Evolutionary conservation across 2,888 invertebrate species (phyloP), one percentile per base, ranked within the genome.

Genomic region (Acanthosepion esculentum): DNA sequence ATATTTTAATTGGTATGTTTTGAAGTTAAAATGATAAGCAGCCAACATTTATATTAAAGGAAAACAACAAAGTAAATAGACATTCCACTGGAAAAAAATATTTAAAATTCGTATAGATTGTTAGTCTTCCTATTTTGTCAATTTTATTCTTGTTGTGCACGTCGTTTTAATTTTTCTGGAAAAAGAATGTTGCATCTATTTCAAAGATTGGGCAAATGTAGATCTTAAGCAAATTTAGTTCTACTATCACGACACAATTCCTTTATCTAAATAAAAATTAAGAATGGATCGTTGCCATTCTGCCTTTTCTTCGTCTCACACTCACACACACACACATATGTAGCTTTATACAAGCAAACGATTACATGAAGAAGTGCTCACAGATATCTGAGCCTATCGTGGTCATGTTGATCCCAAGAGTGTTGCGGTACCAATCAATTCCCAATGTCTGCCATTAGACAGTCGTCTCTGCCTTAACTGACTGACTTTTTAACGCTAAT

Each of bases 371-470:
- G 8, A 78, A 78, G 78, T 78, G 78, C 78, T n/a, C 78, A 78
- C n/a, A n/a, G n/a, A n/a, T n/a, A n/a, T n/a, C n/a, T 23, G 15
- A n/a, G 78, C 33, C 78, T 18, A 78, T n/a, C 10, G 33, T 78
- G 12, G 33, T 78, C 78, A 78, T 78, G n/a, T 78, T 8, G 15
- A 33, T n/a, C 78, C 78, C 78, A 33, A 78, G 78, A 10, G 78
- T 78, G 78, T 78, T 78, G 78, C 15, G 78, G 78, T 78, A 78
- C n/a, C n/a, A n/a, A 78, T 78, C 78, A 78, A 78, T 78, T 78
- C 78, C n/a, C 78, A 78, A 33, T 78, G 78, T n/a, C 78, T 18
- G 78, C 78, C 12, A 78, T 78, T 78, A 78, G n/a, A n/a, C n/a
- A 78, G n/a, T 15, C n/a, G n/a, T 78, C 78, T 12, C 33, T n/a